Evolutionary conservation across 53 echinoderm and acorn worm species (phyloP).

Genomic region (Arbacia lixula): DNA sequence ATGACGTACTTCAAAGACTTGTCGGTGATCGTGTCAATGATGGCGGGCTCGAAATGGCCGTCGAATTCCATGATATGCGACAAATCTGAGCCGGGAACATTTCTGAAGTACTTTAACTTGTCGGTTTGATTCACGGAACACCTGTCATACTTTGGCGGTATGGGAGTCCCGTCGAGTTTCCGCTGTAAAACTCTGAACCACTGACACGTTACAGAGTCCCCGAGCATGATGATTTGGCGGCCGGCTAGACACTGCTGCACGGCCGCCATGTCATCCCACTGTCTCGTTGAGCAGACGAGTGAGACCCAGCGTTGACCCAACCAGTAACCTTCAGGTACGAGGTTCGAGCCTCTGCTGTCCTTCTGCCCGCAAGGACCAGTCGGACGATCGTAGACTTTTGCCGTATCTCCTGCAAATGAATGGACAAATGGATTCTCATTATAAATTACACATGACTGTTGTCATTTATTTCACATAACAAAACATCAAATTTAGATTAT

Average conservation of each 20-base stretch:
- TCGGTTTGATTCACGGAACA: constrained; percentile 17
- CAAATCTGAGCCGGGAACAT: constrained; percentile 19
- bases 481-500: too few relatives aligned
- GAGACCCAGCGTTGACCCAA: constrained; percentile 24
- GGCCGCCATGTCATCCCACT: constrained; percentile 4
- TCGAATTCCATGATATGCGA: constrained; percentile 20
- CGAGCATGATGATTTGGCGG: constrained; percentile 43
- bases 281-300: constrained; percentile 24
- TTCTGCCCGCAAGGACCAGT: not conserved
- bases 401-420: too few relatives aligned
- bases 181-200: constrained; percentile 39
- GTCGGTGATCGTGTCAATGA: constrained; percentile 28
- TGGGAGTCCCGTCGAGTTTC: constrained; percentile 13
- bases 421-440: too few relatives aligned
- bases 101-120: not conserved
- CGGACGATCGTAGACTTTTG: constrained; percentile 15
- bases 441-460: too few relatives aligned
- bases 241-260: constrained; percentile 22
- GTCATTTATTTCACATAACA: too few relatives aligned
- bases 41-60: constrained; percentile 49
- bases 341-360: constrained; percentile 12
- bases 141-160: not conserved
- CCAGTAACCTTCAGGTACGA: constrained; percentile 46
- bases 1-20: constrained; percentile 28
- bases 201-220: constrained; percentile 57